Base-by-base conservation (phyloP, 2,113 vertebrate species). In the Urocynchramus pylzowi region DNA sequence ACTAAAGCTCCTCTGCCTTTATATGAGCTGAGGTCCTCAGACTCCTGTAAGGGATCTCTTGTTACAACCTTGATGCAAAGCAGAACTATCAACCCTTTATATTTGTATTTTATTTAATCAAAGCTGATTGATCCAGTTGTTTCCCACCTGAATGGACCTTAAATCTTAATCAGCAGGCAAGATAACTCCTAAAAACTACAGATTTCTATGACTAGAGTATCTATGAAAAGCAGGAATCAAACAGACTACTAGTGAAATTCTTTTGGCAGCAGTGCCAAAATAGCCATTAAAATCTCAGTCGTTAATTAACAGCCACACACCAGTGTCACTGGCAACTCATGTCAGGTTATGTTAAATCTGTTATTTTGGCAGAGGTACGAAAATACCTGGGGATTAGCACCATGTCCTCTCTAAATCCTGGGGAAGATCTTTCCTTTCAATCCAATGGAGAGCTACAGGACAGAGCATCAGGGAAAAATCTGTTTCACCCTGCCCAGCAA, bases 331-430 rank as follows among this genome's bases (percentile, higher is more conserved):
- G 35, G 30, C 17, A 89, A 56, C 14, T 60, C 16, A 0, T 30
- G 41, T 39, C 69, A 79, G 49, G n/a, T 42, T 87, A 67, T 23
- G 30, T 56, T 78, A 75, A 68, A 88, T 45, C 75, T 44, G 19
- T 44, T 67, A 14, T 70, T 87, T 95, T 90, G 75, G 59, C 84
- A 83, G 24, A 79, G 24, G 42, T 42, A 60, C 52, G 76, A 82
- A 79, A 74, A 70, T 3, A 47, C n/a, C 1, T 26, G 30, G 41
- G 35, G 45, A 87, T 81, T 87, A 88, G 54, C 70, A 63, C 35
- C 37, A n/a, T 2, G 6, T 50, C n/a, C 11, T 39, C 21, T 69
- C 49, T 50, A 73, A 93, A 85, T 65, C 54, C 74, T 53, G 33
- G 42, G 63, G 13, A 91, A 83, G 10, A 59, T 21, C 42, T 47